Evolutionary conservation across 92 coral and sea anemone species (phyloP).

Genomic region (Parazoanthus darwini): DNA sequence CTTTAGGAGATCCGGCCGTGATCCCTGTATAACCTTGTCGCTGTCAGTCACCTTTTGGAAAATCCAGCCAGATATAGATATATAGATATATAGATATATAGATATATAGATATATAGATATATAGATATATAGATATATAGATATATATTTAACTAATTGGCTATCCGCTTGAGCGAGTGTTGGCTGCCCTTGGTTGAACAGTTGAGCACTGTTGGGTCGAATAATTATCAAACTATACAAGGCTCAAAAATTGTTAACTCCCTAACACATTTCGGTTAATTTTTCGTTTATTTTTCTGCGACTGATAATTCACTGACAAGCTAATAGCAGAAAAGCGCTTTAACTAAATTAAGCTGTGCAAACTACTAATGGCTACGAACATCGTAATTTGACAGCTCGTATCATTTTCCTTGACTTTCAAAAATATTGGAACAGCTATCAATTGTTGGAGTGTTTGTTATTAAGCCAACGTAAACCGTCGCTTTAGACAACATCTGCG

Average conservation of each 20-base stretch:
- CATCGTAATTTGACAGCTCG: background rate
- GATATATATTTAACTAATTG: too few species aligned
- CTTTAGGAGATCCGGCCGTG: too few species aligned
- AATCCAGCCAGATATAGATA: too few species aligned
- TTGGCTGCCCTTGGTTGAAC: too few species aligned
- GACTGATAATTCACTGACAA: background rate
- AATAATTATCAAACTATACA: background rate
- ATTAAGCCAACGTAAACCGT: background rate
- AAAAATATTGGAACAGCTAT: background rate
- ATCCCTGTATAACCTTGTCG: too few species aligned
- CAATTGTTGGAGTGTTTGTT: background rate
- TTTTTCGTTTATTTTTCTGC: too few species aligned
- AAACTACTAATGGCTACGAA: background rate
- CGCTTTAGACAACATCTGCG: constrained; percentile 2
- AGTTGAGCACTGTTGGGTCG: too few species aligned
- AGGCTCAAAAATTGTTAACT: background rate
- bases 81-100: too few species aligned
- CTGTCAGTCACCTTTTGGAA: too few species aligned
- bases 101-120: too few species aligned
- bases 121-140: too few species aligned
- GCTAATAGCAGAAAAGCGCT: background rate
- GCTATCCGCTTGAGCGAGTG: too few species aligned
- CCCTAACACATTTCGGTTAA: background rate
- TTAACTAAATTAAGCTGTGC: background rate
- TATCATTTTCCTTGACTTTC: background rate